Evolutionary conservation across 2,113 vertebrate species (phyloP), one percentile per base, ranked within the genome.

Genomic region (Otus sunia): DNA sequence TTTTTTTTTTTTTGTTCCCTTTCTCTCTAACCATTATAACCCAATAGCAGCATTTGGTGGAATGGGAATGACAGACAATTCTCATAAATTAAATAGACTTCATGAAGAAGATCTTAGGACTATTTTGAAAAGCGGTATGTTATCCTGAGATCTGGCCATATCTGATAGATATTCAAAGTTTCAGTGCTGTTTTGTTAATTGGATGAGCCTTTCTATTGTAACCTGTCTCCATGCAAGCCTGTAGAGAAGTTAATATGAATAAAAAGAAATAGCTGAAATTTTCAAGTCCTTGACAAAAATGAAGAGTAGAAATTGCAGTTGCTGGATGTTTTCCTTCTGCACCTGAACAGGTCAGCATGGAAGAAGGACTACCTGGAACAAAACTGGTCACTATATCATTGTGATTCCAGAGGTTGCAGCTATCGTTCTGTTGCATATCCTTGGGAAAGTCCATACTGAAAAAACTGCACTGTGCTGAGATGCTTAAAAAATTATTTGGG

Each of bases 401-500:
- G 66, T n/a, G 76, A 93, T 85, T 56, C 72, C 81, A 71, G 86
- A 82, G 55, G 75, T 7, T 95, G 86, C 81, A 88, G 72, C 50
- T 36, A 43, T 77, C 34, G 36, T 55, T 47, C 69, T 50, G 12
- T 58, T 67, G 66, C 39, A 11, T 30, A 59, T 96, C 80, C 67
- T 67, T 83, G 66, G 94, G 79, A 84, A 88, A 62, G 29, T 66
- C 75, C 71, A 55, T 27, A 11, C 72, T 60, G 81, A 72, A 93
- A 90, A 97, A 63, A 59, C 63, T 36, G 56, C 9, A 2, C 73
- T 86, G 59, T 67, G 56, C 14, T 76, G 68, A 95, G 84, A 88
- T 88, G 90, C 85, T 76, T 92, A 72, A 94, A 97, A 96, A 91
- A 96, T 94, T 50, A 85, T 86, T 92, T 84, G 75, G 81, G 73